Base-by-base conservation (phyloP, 2,888 invertebrate genomes). In the Pyrrhia umbra region DNA sequence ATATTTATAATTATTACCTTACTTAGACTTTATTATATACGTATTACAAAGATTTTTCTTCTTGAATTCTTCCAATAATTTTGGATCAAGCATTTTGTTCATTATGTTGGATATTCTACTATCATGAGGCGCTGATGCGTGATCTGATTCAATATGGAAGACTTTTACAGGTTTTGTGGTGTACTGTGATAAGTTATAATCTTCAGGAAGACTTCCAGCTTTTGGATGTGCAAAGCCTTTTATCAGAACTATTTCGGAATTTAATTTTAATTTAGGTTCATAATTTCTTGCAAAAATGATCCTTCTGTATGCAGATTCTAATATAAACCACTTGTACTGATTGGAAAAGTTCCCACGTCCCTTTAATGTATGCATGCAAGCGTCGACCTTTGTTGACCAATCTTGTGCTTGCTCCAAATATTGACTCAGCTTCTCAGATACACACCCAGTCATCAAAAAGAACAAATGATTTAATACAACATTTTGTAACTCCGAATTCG, bases 171-270 rank as follows among this genome's bases (percentile, higher is more conserved):
- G 84, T 23, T 85, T 75, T 0, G 73, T 80, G 0, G 84, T 79
- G 30, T 87, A 90, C 49, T 88, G 84, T 0, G 87, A 88, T 6
- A 90, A 66, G 39, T 82, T 81, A 27, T 90, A 90, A 49, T 90
- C 90, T 50, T 86, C 74, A 8, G 77, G n/a, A 0, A 87, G 58
- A 27, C 16, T 62, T 8, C 56, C 66, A 13, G 77, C 63, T n/a
- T 64, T 63, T 0, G 81, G 75, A 60, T 87, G 77, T 30, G 78
- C 66, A 6, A 78, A 67, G 0, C 87, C 85, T 64, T 83, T 88
- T 37, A 90, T 81, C 0, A 91, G 79, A 1, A 90, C 72, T n/a
- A 90, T 30, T 58, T 88, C 81, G 2, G 90, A 90, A 34, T 87
- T 64, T 10, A 90, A 54, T 43, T 80, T 83, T 0, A 87, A 77